Base-by-base conservation (phyloP, 2,113 vertebrate species). In the Alethe castanea region DNA sequence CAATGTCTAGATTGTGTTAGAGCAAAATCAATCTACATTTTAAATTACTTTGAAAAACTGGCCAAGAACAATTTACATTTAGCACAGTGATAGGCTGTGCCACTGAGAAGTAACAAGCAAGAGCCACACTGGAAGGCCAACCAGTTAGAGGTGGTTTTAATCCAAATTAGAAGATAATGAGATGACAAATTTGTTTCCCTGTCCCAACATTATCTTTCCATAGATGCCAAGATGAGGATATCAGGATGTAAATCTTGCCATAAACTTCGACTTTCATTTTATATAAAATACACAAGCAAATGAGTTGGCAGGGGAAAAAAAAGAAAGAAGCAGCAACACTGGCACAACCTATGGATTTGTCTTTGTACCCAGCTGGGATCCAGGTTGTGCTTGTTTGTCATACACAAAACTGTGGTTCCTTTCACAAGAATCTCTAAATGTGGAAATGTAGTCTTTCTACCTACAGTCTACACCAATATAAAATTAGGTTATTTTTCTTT, bases 31-130 rank as follows among this genome's bases (percentile, higher is more conserved):
- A 96, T 88, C 71, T 62, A 33, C 7, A 16, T 72, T 80, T 95
- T 84, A 94, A 96, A 90, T 94, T 86, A 56, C 76, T 90, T 90
- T 60, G 44, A 94, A 93, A 87, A 92, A 90, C 61, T 77, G 73
- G 76, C 93, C 94, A 94, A 74, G 53, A 96, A 54, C 76, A 94
- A 92, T 94, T 90, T 92, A 16, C 56, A 35, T 94, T 86, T 67
- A 92, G 59, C 50, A 57, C 52, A 44, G 40, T 40, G 59, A 70
- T 77, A 33, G 56, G 42, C 72, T 88, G 54, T 84, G 53, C 84
- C 56, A 70, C 71, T 67, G 87, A 91, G 79, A 92, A 89, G 71
- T 60, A 79, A 53, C 22, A 61, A 38, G 60, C 70, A 9, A 2
- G 48, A 92, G 65, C 25, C 69, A 90, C 29, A 5, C 19, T 77